Evolutionary conservation across 2,888 invertebrate genomes (phyloP), one percentile per base, ranked within the genome.

Genomic region (Ellobium chinense): DNA sequence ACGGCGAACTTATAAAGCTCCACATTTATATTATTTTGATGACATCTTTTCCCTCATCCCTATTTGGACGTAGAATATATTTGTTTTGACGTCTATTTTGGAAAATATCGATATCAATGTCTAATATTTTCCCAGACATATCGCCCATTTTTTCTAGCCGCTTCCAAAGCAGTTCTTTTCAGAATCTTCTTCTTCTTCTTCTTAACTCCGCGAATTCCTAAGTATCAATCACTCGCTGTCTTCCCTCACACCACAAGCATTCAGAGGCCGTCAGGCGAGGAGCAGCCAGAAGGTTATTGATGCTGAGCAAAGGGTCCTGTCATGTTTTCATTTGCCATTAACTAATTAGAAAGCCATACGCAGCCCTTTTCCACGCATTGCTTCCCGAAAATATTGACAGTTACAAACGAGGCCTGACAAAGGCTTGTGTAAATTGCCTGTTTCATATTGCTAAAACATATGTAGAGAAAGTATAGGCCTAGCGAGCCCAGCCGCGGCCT

Each of bases 301-400:
- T 72, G 72, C 56, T n/a, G 58, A 72, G 58, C 72, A 56, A 7
- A 36, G 36, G 58, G n/a, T 24, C 21, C 24, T 29, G 74, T 54
- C 46, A 68, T 66, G 77, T 68, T 68, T 77, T 66, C 60, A 54
- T 68, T 54, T 58, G 68, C 68, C 60, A 68, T 77, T 68, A 68
- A 77, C 80, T 81, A 84, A 84, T 84, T 83, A 84, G 78, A 78
- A 65, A 73, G 75, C 78, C 82, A 83, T 82, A 58, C 37, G 27
- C 7, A 9, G 46, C 78, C 68, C 76, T 83, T 82, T 73, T 81
- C 78, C 79, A 75, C 75, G 75, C 83, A 54, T 80, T 70, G 81
- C 84, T 73, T 34, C 70, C 79, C 73, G 65, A 65, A 78, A 83
- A 81, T 82, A 84, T 84, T 84, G 84, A 84, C 84, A 82, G 81